phyloP scores from a whole-genome alignment of 2,113 vertebrate species.

The Eira barbara region DNA sequence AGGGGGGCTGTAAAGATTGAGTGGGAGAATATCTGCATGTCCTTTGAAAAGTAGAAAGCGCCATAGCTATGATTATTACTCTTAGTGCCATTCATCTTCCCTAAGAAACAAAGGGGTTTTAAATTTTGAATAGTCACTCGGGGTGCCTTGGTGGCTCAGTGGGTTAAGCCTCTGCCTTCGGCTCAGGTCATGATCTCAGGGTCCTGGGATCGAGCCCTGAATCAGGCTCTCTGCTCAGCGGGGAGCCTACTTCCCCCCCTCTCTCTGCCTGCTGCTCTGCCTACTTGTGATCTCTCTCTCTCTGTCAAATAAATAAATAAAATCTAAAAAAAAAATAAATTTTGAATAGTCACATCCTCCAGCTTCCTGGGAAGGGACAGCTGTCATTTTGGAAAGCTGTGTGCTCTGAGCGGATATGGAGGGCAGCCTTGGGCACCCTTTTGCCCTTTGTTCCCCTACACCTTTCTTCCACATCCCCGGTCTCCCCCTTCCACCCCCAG shows the following conservation, averaged over 20 bases:
- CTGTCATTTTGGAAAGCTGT: conserved; percentile 26
- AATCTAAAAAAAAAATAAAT: not conserved
- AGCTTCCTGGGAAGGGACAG: not conserved
- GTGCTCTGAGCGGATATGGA: not conserved
- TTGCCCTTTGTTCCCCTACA: not conserved
- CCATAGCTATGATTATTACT: not conserved
- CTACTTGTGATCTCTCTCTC: too few relatives aligned
- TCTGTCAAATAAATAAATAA: too few relatives aligned
- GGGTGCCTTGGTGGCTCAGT: too few relatives aligned
- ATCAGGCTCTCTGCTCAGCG: too few relatives aligned
- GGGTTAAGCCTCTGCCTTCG: too few relatives aligned
- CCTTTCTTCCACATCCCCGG: not conserved
- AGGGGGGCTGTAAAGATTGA: not conserved
- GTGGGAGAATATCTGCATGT: not conserved
- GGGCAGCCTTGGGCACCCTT: not conserved
- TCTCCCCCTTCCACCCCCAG: not conserved
- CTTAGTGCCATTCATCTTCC: not conserved
- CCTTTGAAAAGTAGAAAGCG: not conserved
- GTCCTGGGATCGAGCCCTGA: too few relatives aligned
- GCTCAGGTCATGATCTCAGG: too few relatives aligned
- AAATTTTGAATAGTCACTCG: not conserved
- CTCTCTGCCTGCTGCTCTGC: too few relatives aligned
- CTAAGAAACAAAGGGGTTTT: conserved; percentile 14
- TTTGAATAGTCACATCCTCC: not conserved
- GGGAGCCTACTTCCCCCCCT: too few relatives aligned